phyloP scores from a whole-genome alignment of 2,113 vertebrate species.

The Upupa epops region DNA sequence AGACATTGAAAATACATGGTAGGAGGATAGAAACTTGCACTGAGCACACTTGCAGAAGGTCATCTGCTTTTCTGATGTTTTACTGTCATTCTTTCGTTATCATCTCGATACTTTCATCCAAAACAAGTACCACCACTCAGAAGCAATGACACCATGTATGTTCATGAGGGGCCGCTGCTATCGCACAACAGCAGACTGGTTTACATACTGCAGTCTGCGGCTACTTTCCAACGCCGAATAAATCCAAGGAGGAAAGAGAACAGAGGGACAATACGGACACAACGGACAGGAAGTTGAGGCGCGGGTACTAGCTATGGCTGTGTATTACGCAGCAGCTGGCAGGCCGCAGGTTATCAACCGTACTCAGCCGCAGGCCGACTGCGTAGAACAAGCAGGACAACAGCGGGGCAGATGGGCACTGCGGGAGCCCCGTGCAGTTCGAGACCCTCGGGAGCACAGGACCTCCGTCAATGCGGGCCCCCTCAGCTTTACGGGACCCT shows the following conservation, averaged over 20 bases:
- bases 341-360: rapidly evolving
- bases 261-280: rapidly evolving
- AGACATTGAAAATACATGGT: neutral
- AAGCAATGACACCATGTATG: rapidly evolving
- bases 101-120: rapidly evolving
- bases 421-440: no score
- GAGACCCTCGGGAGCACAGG: no score
- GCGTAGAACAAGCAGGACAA: rapidly evolving
- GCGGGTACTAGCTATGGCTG: rapidly evolving
- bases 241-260: neutral
- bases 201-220: rapidly evolving
- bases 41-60: no score
- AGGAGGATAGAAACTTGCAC: rapidly evolving
- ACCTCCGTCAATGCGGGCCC: no score
- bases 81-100: neutral
- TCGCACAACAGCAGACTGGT: rapidly evolving
- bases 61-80: neutral
- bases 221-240: neutral
- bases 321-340: rapidly evolving
- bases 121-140: neutral
- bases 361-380: neutral
- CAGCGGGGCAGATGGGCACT: rapidly evolving
- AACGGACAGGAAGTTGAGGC: rapidly evolving
- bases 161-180: rapidly evolving
- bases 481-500: no score